Evolutionary conservation across 92 coral and sea anemone genomes (phyloP).

Genomic region (Bergia puertoricense): DNA sequence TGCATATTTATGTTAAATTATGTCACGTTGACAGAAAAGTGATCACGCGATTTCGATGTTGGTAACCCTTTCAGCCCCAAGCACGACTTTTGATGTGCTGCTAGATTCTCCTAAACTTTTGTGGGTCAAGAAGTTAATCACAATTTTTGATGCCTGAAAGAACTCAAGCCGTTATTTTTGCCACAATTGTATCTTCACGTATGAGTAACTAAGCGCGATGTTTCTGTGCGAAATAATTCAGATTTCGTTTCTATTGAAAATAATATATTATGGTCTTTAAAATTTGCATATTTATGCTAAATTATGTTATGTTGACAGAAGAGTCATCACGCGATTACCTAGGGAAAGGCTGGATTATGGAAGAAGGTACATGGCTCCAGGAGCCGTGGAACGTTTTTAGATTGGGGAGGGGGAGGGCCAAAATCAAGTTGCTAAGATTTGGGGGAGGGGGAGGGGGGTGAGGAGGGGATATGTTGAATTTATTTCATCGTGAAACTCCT

Average conservation of each 20-base stretch:
- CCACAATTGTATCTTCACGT: neutral
- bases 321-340: neutral
- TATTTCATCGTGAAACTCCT: too few species aligned
- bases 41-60: neutral
- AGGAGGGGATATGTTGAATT: too few species aligned
- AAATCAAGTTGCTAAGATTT: too few species aligned
- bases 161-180: neutral
- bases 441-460: too few species aligned
- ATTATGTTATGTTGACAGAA: neutral
- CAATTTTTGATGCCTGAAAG: neutral
- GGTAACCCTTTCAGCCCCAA: too few species aligned
- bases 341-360: too few species aligned
- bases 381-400: too few species aligned
- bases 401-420: too few species aligned
- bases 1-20: neutral
- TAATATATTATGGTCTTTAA: neutral
- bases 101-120: too few species aligned
- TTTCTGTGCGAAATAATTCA: neutral
- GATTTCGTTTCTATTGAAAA: neutral
- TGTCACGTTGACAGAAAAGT: neutral
- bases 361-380: too few species aligned
- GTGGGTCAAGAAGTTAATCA: neutral
- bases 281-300: neutral
- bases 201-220: neutral
- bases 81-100: too few species aligned